Evolutionary conservation across 2,888 invertebrate genomes (phyloP).

Genomic region (Entomobrya proxima): DNA sequence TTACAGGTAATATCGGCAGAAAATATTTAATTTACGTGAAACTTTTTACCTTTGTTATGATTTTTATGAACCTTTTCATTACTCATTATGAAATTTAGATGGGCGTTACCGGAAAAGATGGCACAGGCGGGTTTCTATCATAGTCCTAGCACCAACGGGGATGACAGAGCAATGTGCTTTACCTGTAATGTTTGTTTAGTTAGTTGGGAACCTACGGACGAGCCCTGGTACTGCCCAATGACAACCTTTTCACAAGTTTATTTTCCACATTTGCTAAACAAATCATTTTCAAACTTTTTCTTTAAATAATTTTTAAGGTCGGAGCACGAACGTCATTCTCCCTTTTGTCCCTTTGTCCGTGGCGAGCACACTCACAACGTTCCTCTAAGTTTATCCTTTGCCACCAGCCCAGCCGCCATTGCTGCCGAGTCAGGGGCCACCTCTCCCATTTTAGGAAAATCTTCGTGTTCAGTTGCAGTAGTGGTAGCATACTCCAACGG

Average conservation of each 20-base stretch:
- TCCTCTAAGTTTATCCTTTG: slow-evolving; percentile 90
- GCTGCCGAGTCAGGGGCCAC: slow-evolving; percentile 20
- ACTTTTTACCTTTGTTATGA: not conserved
- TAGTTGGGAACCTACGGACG: slow-evolving; percentile 97
- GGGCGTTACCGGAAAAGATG: slow-evolving; percentile 97
- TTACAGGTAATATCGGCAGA: slow-evolving; percentile 90
- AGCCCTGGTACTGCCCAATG: slow-evolving; percentile 84
- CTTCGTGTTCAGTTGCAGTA: slow-evolving; percentile 68
- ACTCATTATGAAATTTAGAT: slow-evolving; percentile 81
- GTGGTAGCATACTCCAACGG: slow-evolving; percentile 77
- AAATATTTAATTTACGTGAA: not conserved
- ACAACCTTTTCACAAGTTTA: not conserved
- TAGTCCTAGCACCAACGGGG: slow-evolving; percentile 91
- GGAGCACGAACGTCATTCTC: slow-evolving; percentile 96
- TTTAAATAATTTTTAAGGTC: too few species aligned
- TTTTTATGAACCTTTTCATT: not conserved
- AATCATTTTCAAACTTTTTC: not conserved
- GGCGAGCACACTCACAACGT: slow-evolving; percentile 97
- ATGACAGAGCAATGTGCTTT: slow-evolving; percentile 97
- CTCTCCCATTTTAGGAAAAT: slow-evolving; percentile 70
- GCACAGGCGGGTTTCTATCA: slow-evolving; percentile 98
- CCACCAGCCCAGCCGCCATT: slow-evolving; percentile 84
- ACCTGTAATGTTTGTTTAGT: slow-evolving; percentile 96
- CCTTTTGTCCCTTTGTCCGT: slow-evolving; percentile 94
- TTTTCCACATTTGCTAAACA: not conserved